Evolutionary conservation across 2,888 invertebrate genomes (phyloP).

Genomic region (Smittia aterrima): DNA sequence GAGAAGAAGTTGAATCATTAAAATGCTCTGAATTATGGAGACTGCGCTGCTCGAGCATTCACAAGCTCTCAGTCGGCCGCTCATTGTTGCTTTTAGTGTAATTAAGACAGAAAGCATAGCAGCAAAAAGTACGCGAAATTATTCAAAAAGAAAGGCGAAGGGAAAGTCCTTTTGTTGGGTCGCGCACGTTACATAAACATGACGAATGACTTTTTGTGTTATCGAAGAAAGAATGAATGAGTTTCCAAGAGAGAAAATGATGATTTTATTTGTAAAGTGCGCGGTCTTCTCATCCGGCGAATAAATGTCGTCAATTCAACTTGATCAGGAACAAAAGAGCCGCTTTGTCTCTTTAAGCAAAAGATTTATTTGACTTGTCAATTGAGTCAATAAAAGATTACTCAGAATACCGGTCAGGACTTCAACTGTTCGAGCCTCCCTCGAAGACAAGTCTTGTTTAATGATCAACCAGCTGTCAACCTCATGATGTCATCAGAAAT

Average conservation of each 20-base stretch:
- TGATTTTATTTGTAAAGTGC: background rate
- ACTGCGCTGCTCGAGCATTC: background rate
- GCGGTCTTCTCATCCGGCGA: too few relatives aligned
- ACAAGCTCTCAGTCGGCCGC: background rate
- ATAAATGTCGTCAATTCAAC: too few relatives aligned
- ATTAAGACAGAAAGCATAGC: background rate
- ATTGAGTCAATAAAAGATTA: too few relatives aligned
- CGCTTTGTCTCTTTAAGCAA: too few relatives aligned
- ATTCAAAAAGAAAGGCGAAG: constrained; percentile 31
- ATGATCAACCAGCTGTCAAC: too few relatives aligned
- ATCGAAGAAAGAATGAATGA: background rate
- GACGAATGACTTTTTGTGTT: constrained; percentile 38
- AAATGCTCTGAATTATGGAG: background rate
- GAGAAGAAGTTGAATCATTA: constrained; percentile 7
- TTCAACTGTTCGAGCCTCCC: too few relatives aligned
- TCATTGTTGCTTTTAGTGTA: constrained; percentile 13
- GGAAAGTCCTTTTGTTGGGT: constrained; percentile 37
- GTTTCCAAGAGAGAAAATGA: background rate
- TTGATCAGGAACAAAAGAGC: too few relatives aligned
- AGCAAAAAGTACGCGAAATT: background rate
- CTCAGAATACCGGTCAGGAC: too few relatives aligned
- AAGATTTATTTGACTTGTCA: too few relatives aligned
- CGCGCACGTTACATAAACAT: constrained; percentile 39
- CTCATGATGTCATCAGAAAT: too few relatives aligned
- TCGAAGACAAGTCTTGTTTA: too few relatives aligned